A percentile compares a stretch with the other conserved stretches of the same genome.
phyloP scores from a whole-genome alignment of 2,113 vertebrate species.

The Bos indicus region DNA sequence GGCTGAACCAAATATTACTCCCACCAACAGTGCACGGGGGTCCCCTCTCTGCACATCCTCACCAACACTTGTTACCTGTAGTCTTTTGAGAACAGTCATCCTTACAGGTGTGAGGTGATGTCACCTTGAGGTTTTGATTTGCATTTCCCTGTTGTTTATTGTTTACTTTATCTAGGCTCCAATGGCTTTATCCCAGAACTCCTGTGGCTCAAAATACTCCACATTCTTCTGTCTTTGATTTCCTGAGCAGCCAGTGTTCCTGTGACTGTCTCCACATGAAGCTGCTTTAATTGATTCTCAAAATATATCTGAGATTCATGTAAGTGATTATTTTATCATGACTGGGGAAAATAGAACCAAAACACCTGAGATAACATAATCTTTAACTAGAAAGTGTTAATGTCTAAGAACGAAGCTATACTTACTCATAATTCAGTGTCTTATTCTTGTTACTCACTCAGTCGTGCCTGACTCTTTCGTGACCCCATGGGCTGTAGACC shows the following conservation, averaged over 20 bases:
- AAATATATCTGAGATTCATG: neutral
- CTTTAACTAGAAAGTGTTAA: neutral
- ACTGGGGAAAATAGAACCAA: neutral
- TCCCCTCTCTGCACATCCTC: neutral
- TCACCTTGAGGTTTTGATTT: neutral
- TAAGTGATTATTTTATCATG: neutral
- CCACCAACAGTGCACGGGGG: neutral
- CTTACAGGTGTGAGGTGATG: neutral
- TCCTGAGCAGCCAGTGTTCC: neutral
- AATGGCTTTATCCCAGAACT: neutral
- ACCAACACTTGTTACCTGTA: neutral
- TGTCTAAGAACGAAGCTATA: neutral
- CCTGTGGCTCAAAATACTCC: rapidly evolving
- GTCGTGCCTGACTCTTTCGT: neutral
- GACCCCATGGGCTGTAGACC: neutral
- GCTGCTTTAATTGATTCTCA: neutral
- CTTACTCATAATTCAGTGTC: neutral
- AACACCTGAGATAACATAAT: neutral
- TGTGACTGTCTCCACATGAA: neutral
- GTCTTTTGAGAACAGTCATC: neutral
- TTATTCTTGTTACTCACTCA: neutral
- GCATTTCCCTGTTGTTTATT: neutral
- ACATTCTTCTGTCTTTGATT: neutral
- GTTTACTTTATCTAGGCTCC: neutral
- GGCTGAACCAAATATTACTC: rapidly evolving